Conservation (phyloP, 2,113 vertebrate genomes). For the Cyphomyrus plagiostoma region DNA sequence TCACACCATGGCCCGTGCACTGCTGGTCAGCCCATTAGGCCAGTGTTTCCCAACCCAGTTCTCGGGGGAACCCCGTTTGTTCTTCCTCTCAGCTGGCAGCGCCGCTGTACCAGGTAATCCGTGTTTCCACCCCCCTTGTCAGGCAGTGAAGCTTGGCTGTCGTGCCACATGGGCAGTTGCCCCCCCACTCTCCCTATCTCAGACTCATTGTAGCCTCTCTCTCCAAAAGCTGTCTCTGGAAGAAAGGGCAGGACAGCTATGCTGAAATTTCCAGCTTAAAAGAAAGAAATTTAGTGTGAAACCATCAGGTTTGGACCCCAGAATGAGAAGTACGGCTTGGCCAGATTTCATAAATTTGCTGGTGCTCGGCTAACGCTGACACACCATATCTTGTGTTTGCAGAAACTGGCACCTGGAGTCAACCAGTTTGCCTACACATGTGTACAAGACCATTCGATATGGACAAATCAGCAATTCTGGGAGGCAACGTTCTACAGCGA, state of each 20-base stretch:
- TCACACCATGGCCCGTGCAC: neutral
- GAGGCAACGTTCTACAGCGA: conserved; percentile 95
- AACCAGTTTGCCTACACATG: conserved; percentile 96
- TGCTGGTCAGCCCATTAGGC: neutral
- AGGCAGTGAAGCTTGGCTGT: neutral
- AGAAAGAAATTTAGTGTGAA: conserved; percentile 39
- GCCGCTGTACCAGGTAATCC: too few species aligned
- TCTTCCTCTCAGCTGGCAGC: too few species aligned
- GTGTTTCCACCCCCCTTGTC: neutral
- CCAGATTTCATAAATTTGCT: neutral
- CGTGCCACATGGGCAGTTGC: neutral
- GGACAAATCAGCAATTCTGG: conserved; percentile 97
- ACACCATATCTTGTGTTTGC: conserved; percentile 24
- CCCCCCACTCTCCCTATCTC: neutral
- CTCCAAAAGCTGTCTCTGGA: neutral
- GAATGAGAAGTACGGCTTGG: neutral
- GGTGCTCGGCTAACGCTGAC: neutral
- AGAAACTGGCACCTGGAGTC: conserved; percentile 89
- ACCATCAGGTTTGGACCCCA: neutral
- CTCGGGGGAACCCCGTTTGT: too few species aligned
- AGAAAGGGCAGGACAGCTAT: conserved; percentile 23
- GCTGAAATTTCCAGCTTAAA: conserved; percentile 30
- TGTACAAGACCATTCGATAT: conserved; percentile 92
- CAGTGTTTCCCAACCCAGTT: neutral
- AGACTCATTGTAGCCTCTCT: neutral